Evolutionary conservation across 2,888 invertebrate species (phyloP).

Genomic region (Lucinisca nassula): DNA sequence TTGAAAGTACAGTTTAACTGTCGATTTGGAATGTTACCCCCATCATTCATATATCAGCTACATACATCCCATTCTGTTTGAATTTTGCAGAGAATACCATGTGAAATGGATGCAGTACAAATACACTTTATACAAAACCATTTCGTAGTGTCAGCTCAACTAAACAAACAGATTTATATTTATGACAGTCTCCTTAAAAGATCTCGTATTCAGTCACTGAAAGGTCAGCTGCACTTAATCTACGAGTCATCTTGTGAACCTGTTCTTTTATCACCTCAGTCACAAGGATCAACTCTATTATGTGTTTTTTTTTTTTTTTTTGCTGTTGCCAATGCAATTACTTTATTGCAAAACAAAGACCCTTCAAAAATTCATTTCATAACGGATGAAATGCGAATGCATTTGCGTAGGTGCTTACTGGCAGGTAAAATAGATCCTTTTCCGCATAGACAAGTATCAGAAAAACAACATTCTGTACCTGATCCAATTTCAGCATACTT

Average conservation of each 20-base stretch:
- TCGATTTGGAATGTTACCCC: constrained; percentile 29
- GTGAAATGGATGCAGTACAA: background rate
- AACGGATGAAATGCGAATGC: background rate
- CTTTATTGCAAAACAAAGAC: background rate
- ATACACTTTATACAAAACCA: background rate
- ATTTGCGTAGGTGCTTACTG: background rate
- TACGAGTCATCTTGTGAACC: background rate
- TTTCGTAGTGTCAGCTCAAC: constrained; percentile 5
- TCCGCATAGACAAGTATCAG: background rate
- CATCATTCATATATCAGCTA: constrained; percentile 7
- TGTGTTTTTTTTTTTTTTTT: constrained; percentile 33
- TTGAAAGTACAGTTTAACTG: constrained; percentile 26
- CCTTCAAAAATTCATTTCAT: background rate
- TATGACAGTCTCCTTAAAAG: background rate
- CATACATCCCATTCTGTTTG: background rate
- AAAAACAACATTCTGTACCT: background rate
- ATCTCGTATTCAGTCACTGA: background rate
- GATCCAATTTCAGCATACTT: background rate
- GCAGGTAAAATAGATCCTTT: background rate
- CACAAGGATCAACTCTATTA: constrained; percentile 21
- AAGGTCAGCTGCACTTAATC: background rate
- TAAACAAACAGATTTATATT: background rate
- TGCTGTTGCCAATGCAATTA: constrained; percentile 7
- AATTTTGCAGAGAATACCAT: background rate
- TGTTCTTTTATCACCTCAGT: constrained; percentile 17